Evolutionary conservation across 1,140 invertebrate genomes (phyloP).

Genomic region (Aphaenogaster floridana): DNA sequence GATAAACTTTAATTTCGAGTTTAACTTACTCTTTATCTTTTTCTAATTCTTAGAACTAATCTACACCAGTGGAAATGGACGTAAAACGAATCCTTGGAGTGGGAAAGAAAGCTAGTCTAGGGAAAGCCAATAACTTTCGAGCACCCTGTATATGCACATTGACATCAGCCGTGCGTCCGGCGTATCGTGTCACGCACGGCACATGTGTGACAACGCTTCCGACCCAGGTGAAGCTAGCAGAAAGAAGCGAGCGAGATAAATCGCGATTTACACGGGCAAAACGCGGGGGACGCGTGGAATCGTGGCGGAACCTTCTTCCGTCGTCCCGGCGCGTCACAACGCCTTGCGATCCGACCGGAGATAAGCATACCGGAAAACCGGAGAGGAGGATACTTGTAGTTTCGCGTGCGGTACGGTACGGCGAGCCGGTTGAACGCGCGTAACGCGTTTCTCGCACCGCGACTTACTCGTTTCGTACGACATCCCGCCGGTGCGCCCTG

Average conservation of each 20-base stretch:
- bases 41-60: no score
- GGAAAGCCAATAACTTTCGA: slow-evolving; percentile 4
- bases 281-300: background rate
- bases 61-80: no score
- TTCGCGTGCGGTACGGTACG: background rate
- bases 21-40: no score
- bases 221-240: background rate
- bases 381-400: background rate
- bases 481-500: slow-evolving; percentile 73
- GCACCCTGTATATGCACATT: slow-evolving; percentile 14
- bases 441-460: background rate
- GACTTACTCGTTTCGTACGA: slow-evolving; percentile 83
- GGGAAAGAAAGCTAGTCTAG: background rate
- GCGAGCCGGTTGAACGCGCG: background rate
- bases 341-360: slow-evolving; percentile 53
- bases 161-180: slow-evolving; percentile 38
- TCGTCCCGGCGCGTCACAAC: slow-evolving; percentile 31
- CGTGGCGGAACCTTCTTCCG: background rate
- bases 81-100: background rate
- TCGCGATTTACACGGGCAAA: background rate
- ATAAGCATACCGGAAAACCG: slow-evolving; percentile 68
- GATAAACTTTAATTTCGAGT: no score
- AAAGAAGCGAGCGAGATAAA: background rate
- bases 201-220: slow-evolving; percentile 16
- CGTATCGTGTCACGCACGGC: slow-evolving; percentile 20